Conservation (phyloP, 2,797 vertebrate genomes). For the Hoplostethus atlanticus region DNA sequence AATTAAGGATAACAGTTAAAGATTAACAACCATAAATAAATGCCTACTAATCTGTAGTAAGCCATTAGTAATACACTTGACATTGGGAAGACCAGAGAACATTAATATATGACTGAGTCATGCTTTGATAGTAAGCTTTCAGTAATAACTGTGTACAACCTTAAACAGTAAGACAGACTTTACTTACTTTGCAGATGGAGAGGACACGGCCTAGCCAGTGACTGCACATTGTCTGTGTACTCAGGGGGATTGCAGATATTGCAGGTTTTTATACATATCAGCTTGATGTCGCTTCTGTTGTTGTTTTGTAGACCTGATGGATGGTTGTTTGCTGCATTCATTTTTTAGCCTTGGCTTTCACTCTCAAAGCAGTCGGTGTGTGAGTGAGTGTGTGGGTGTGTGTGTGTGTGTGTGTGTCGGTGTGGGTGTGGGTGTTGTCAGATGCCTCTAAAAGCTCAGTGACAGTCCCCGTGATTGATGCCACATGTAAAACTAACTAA, state of each 20-base stretch:
- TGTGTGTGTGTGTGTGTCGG: constrained; percentile 12
- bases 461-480: constrained; percentile 73
- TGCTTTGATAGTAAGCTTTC: too few species aligned
- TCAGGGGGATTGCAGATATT: constrained; percentile 63
- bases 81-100: too few species aligned
- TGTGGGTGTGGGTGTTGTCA: constrained; percentile 23
- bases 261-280: constrained; percentile 71
- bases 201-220: constrained; percentile 28
- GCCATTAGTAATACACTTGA: too few species aligned
- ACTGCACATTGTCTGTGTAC: constrained; percentile 64
- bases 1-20: too few species aligned
- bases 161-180: not conserved
- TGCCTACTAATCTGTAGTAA: too few species aligned
- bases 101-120: too few species aligned
- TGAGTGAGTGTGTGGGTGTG: constrained; percentile 18
- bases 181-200: constrained; percentile 21
- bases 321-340: constrained; percentile 65
- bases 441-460: constrained; percentile 57
- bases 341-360: constrained; percentile 67
- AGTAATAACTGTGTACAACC: not conserved
- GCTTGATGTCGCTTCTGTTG: constrained; percentile 55
- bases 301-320: constrained; percentile 71
- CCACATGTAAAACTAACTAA: constrained; percentile 72
- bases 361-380: constrained; percentile 54
- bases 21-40: too few species aligned